A percentile compares a stretch with the other conserved stretches of the same genome.
phyloP scores from a whole-genome alignment of 53 echinoderm and acorn worm genomes.

The Holothuria scabra region DNA sequence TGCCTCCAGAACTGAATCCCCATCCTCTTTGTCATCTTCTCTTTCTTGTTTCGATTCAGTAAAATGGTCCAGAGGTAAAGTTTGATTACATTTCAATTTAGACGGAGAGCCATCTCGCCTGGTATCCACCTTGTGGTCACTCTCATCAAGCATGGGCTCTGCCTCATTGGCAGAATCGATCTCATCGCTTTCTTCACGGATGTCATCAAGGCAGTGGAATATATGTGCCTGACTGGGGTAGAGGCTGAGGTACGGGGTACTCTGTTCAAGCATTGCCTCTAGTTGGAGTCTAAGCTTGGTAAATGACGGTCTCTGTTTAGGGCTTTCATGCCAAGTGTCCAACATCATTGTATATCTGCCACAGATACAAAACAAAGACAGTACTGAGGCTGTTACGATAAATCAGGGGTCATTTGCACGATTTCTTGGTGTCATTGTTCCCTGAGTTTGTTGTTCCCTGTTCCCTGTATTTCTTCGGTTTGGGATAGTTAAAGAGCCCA shows the following conservation, averaged over 20 bases:
- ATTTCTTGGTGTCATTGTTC: too few species aligned
- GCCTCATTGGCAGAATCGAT: conserved; percentile 45
- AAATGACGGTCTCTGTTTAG: conserved; percentile 81
- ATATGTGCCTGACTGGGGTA: conserved; percentile 64
- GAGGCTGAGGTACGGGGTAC: conserved; percentile 81
- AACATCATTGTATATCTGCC: conserved; percentile 85
- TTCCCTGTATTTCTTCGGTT: too few species aligned
- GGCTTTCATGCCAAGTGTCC: conserved; percentile 79
- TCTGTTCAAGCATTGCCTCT: conserved; percentile 80
- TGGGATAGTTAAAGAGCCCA: too few species aligned
- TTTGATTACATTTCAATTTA: background rate
- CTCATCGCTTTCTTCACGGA: conserved; percentile 51
- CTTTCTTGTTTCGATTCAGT: too few species aligned
- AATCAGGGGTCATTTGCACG: too few species aligned
- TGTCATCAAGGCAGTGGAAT: conserved; percentile 56
- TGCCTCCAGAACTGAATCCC: conserved; percentile 23
- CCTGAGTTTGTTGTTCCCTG: too few species aligned
- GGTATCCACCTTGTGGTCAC: conserved; percentile 27
- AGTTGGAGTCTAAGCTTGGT: conserved; percentile 82
- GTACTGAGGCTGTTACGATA: too few species aligned
- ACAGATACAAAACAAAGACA: background rate
- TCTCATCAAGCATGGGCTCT: conserved; percentile 31
- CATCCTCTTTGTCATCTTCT: background rate
- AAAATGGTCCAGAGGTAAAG: background rate
- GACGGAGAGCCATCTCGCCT: background rate